Evolutionary conservation across 1,140 invertebrate species (phyloP).

Genomic region (Drosophila tsacasi): DNA sequence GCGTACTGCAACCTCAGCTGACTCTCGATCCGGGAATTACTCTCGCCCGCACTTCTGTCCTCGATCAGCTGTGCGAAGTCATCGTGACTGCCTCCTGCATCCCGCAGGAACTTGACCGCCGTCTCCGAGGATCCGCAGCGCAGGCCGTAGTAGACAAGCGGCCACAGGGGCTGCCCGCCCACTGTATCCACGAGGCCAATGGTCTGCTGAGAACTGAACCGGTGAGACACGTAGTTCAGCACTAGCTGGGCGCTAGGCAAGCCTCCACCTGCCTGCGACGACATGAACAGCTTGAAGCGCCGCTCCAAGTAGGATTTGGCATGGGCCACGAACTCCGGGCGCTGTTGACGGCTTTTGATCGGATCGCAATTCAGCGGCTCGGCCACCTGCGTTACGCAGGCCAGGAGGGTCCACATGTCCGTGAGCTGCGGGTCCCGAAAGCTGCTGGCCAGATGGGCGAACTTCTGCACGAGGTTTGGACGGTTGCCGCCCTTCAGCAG

Average conservation of each 20-base stretch:
- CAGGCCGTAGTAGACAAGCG: slow-evolving; percentile 96
- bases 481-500: slow-evolving; percentile 90
- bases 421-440: slow-evolving; percentile 94
- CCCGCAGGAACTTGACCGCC: slow-evolving; percentile 91
- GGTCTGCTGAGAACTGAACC: slow-evolving; percentile 85
- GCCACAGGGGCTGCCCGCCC: slow-evolving; percentile 91
- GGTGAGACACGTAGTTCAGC: slow-evolving; percentile 92
- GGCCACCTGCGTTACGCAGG: slow-evolving; percentile 53
- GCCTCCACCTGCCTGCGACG: slow-evolving; percentile 91
- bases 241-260: slow-evolving; percentile 93
- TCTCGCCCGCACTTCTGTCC: slow-evolving; percentile 85
- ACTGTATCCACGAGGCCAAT: slow-evolving; percentile 91
- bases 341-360: slow-evolving; percentile 89
- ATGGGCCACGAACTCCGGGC: slow-evolving; percentile 90
- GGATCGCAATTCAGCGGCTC: slow-evolving; percentile 88
- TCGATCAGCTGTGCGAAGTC: slow-evolving; percentile 87
- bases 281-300: slow-evolving; percentile 94
- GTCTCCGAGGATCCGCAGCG: slow-evolving; percentile 94
- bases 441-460: slow-evolving; percentile 89
- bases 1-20: slow-evolving; percentile 91
- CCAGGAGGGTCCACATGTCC: slow-evolving; percentile 95
- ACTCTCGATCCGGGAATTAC: slow-evolving; percentile 89
- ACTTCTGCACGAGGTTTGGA: slow-evolving; percentile 91
- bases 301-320: slow-evolving; percentile 94
- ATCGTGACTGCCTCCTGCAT: slow-evolving; percentile 86